Percentiles rank a stretch among this genome's conserved stretches.
phyloP scores from a whole-genome alignment of 2,113 vertebrate species.

The Anseranas semipalmata region DNA sequence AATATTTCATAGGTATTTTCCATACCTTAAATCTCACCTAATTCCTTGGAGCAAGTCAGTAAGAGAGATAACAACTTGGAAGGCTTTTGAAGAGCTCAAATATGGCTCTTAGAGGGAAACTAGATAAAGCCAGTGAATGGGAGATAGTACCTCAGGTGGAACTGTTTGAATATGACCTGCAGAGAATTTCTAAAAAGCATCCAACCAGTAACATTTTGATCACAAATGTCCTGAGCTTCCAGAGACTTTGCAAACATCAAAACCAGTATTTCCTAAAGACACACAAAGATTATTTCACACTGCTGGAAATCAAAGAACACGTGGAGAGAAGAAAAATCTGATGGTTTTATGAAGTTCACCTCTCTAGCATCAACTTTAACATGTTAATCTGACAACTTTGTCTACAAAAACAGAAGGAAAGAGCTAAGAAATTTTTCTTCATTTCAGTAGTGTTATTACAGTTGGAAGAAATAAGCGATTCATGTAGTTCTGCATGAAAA shows the following conservation, averaged over 20 bases:
- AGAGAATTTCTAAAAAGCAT: neutral
- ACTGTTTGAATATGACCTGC: neutral
- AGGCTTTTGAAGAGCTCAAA: neutral
- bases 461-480: neutral
- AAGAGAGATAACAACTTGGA: neutral
- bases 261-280: neutral
- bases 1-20: too few relatives aligned
- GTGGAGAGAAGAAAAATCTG: neutral
- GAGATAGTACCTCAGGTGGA: neutral
- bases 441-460: neutral
- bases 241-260: neutral
- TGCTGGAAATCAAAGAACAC: neutral
- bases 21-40: neutral
- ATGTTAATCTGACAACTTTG: neutral
- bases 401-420: neutral
- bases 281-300: neutral
- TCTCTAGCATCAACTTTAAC: neutral
- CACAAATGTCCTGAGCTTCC: neutral
- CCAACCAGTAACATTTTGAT: neutral
- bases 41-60: neutral
- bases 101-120: neutral
- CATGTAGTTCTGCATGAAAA: accelerated
- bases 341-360: neutral
- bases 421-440: neutral
- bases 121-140: neutral